Evolutionary conservation across 2,113 vertebrate genomes (phyloP).

Genomic region (Clarias batrachus): DNA sequence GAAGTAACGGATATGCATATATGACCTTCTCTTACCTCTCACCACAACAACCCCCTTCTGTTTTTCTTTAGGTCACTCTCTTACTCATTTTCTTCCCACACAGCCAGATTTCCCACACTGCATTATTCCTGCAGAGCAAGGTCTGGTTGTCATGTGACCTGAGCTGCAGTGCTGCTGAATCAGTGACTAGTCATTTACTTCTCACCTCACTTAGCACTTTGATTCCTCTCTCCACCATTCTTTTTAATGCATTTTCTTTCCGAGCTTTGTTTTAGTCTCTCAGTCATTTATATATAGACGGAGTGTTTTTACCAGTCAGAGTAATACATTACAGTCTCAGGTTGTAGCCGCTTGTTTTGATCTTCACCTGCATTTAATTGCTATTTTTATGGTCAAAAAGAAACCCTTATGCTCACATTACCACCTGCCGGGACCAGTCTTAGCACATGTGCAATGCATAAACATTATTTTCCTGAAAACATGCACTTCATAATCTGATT

Average conservation of each 20-base stretch:
- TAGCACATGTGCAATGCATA: neutral
- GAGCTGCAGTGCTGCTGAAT: conserved; percentile 72
- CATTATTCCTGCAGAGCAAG: conserved; percentile 70
- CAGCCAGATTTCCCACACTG: conserved; percentile 55
- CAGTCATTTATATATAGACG: neutral
- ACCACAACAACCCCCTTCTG: neutral
- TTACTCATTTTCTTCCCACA: conserved; percentile 1
- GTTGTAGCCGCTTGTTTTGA: neutral
- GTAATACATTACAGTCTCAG: neutral
- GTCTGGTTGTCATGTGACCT: conserved; percentile 67
- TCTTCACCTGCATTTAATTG: neutral
- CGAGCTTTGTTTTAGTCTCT: neutral
- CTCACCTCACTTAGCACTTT: neutral
- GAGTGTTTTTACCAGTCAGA: neutral
- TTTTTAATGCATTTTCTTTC: neutral
- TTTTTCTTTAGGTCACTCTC: conserved; percentile 21
- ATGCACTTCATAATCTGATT: neutral
- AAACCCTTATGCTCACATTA: neutral
- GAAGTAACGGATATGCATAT: neutral
- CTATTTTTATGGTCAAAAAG: neutral
- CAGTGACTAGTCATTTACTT: conserved; percentile 49
- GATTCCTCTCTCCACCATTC: neutral
- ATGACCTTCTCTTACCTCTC: neutral
- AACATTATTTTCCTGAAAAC: neutral
- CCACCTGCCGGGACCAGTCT: neutral